These are phyloP conservation scores for Pardosa pseudoannulata DNA, from an alignment of 2,888 invertebrate species.

Conservation along the genomic window DNA sequence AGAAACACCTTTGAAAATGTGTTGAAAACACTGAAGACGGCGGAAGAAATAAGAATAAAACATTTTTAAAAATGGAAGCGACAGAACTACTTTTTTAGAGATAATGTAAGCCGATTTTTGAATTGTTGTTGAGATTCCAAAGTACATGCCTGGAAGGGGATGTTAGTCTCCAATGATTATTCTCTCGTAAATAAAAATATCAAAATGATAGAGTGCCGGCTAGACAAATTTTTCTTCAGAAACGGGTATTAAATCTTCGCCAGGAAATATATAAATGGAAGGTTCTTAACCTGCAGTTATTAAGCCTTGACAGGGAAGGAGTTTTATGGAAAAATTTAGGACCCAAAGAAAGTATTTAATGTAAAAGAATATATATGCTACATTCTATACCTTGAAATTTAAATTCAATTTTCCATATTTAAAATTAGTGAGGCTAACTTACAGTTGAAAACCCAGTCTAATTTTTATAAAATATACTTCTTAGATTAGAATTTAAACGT, in stretches of 20 bases:
- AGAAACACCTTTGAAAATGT: background rate
- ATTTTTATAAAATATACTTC: too few species aligned
- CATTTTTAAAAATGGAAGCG: conserved; percentile 3
- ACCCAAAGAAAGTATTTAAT: too few species aligned
- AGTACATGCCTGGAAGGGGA: background rate
- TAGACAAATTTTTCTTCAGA: conserved; percentile 4
- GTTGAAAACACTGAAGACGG: background rate
- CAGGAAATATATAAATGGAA: background rate
- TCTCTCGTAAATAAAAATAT: conserved; percentile 17
- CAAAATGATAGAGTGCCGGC: conserved; percentile 12
- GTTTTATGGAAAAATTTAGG: background rate
- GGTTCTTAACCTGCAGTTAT: background rate
- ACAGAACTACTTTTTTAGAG: background rate
- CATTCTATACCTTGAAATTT: too few species aligned
- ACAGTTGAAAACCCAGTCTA: too few species aligned
- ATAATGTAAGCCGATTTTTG: conserved; percentile 9
- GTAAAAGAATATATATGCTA: too few species aligned
- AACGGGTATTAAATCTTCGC: background rate
- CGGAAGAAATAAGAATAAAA: background rate
- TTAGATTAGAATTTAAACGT: too few species aligned
- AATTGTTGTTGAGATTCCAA: conserved; percentile 13
- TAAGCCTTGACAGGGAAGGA: background rate
- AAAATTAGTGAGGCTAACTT: too few species aligned
- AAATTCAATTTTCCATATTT: too few species aligned
- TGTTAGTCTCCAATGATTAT: conserved; percentile 11